Percentiles rank a stretch among this genome's conserved stretches.
Evolutionary conservation across 2,797 vertebrate genomes (phyloP).

Genomic region (Anguilla megastoma): DNA sequence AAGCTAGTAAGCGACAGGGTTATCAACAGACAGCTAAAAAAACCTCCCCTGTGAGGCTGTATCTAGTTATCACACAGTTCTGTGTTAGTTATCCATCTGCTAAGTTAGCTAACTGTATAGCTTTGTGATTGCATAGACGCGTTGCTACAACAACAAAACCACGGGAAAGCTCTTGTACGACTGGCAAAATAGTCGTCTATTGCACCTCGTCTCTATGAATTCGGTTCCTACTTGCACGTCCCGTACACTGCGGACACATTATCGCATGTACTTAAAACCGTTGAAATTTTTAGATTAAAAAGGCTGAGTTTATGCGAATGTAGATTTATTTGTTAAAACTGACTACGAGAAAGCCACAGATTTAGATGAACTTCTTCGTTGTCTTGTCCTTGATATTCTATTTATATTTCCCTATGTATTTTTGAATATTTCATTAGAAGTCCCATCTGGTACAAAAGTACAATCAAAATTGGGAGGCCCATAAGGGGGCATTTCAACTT

Average conservation of each 20-base stretch:
- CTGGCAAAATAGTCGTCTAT: neutral
- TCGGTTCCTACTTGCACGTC: neutral
- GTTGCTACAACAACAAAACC: conserved; percentile 18
- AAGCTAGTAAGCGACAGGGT: neutral
- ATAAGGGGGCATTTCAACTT: neutral
- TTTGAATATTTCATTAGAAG: neutral
- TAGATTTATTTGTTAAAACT: neutral
- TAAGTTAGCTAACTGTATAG: neutral
- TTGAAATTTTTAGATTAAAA: neutral
- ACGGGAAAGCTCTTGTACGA: neutral
- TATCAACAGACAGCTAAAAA: neutral
- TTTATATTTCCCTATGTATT: too few relatives aligned
- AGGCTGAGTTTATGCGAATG: neutral
- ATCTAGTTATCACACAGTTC: neutral
- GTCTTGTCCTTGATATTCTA: too few relatives aligned
- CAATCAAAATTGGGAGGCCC: too few relatives aligned
- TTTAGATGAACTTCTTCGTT: too few relatives aligned
- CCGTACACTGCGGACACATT: neutral
- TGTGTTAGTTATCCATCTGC: neutral
- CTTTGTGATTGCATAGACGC: neutral
- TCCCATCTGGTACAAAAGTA: neutral
- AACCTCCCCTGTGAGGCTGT: neutral
- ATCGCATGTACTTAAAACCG: neutral
- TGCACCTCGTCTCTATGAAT: neutral
- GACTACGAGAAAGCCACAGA: too few relatives aligned